Evolutionary conservation across 2,888 invertebrate genomes (phyloP), one percentile per base, ranked within the genome.

Genomic region (Anticlea derivata): DNA sequence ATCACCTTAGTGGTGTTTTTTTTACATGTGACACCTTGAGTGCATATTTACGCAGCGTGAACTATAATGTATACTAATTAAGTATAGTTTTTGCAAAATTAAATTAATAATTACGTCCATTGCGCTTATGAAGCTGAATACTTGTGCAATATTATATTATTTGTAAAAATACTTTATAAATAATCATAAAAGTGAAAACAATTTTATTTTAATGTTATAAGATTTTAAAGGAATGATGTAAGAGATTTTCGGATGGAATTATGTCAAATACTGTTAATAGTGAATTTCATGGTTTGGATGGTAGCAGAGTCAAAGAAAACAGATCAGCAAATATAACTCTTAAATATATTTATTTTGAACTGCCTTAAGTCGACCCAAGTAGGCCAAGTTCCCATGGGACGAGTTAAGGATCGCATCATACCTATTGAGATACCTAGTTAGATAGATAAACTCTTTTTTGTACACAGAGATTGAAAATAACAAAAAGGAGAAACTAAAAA

Each of bases 61-160:
- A 8, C 12, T 29, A 8, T 11, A 12, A 10, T 17, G 4, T 3
- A 4, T 17, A 17, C 2, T 17, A 17, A 2, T 27, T 22, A 27
- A 38, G 17, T 33, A 48, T 34, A 50, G 49, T 52, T 61, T 44
- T 59, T 53, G 58, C 66, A 60, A 60, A 63, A 17, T 17, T 17
- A 17, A n/a, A 63, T 68, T 59, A 63, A 65, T 52, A 37, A 62
- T 73, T 66, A 74, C 85, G 85, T 86, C 86, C 84, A 84, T 68
- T 66, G 61, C 58, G 80, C 83, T 83, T 84, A 79, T 77, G 73
- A 85, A 83, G 78, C 78, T 68, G 35, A 26, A 65, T 62, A 44
- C 60, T 65, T 74, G 78, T 84, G 81, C 80, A 83, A 83, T 82
- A 80, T 66, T 35, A 37, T 46, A 40, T 31, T 31, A 17, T 3